A percentile compares a stretch with the other conserved stretches of the same genome.
Evolutionary conservation across 2,797 vertebrate species (phyloP).

Genomic region (Trematocara caparti): DNA sequence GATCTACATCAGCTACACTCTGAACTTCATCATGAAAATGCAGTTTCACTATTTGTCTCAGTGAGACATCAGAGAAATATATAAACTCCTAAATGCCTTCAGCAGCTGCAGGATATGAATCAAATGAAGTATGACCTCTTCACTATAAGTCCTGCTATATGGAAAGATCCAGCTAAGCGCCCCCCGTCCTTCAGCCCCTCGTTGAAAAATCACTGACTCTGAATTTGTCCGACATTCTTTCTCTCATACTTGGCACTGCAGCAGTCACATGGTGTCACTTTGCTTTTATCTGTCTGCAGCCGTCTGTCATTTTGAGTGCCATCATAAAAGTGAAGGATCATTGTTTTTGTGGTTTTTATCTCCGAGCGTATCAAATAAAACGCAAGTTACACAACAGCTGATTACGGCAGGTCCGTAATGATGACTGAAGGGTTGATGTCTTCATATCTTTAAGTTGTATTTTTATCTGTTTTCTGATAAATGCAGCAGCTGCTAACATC

Average conservation of each 20-base stretch:
- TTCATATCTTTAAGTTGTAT: not conserved
- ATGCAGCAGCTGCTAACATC: not conserved
- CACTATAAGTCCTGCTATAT: conserved; percentile 30
- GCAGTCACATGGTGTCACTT: conserved; percentile 17
- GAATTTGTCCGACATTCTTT: conserved; percentile 40
- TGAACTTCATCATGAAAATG: not conserved
- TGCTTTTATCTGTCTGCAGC: conserved; percentile 4
- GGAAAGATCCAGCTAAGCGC: conserved; percentile 21
- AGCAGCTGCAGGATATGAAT: conserved; percentile 55
- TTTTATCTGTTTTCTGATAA: not conserved
- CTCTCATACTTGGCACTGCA: not conserved
- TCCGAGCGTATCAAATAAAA: not conserved
- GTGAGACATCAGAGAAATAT: not conserved
- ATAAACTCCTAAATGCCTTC: conserved; percentile 17
- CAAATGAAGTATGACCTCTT: conserved; percentile 17
- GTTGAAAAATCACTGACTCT: conserved; percentile 16
- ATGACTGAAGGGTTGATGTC: not conserved
- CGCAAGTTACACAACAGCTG: not conserved
- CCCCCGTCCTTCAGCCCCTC: not conserved
- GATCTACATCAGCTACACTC: not conserved
- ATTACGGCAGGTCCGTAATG: not conserved
- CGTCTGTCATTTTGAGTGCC: conserved; percentile 23
- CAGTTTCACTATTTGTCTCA: not conserved
- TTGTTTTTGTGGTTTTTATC: not conserved
- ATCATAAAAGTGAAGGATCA: conserved; percentile 12